Percentiles rank a stretch among this genome's conserved stretches.
phyloP scores from a whole-genome alignment of 2,797 vertebrate genomes.

The Spinus pinus region DNA sequence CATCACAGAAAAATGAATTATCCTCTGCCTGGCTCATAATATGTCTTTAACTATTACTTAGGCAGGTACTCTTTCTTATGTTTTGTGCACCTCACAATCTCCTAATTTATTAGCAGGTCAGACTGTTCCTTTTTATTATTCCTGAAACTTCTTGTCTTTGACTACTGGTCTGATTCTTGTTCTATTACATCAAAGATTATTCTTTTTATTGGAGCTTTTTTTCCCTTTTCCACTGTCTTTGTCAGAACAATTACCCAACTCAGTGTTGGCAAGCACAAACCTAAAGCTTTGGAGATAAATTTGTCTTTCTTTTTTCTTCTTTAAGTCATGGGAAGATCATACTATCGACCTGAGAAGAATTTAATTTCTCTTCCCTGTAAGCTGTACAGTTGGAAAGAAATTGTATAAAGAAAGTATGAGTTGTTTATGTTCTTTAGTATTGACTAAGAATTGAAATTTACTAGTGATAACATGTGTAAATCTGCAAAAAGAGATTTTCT shows the following conservation, averaged over 20 bases:
- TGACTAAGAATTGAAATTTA: neutral
- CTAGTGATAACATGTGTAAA: neutral
- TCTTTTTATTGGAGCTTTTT: neutral
- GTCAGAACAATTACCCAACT: neutral
- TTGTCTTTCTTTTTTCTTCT: neutral
- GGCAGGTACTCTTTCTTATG: rapidly evolving
- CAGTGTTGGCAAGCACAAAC: neutral
- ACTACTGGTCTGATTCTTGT: neutral
- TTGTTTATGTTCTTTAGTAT: neutral
- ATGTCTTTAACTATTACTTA: neutral
- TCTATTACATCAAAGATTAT: neutral
- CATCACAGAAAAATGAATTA: constrained; percentile 30
- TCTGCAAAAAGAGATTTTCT: neutral
- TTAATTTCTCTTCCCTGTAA: neutral
- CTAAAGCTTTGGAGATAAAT: neutral
- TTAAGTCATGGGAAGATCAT: neutral
- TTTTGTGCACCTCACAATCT: neutral
- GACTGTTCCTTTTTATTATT: neutral
- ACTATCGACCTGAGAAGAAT: neutral
- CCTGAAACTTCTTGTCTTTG: neutral
- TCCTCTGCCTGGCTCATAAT: neutral
- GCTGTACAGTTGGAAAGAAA: neutral
- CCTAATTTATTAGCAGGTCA: neutral
- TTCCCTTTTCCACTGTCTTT: neutral
- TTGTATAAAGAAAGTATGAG: neutral